These are phyloP conservation scores for Cataglyphis hispanica DNA, from an alignment of 1,140 invertebrate genomes.

Conservation along the genomic window DNA sequence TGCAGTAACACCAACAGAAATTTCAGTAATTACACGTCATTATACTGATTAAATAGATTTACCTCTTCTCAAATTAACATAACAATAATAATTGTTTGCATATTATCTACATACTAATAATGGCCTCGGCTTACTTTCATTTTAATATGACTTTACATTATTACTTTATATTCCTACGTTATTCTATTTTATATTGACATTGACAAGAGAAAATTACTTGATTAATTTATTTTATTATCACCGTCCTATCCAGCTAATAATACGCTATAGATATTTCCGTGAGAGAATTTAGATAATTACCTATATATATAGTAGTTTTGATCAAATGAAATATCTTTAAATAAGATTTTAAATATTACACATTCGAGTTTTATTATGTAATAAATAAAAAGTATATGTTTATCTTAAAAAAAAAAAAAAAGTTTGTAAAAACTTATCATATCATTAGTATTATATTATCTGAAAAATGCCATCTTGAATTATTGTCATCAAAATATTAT, in stretches of 20 bases:
- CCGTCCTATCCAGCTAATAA: neutral
- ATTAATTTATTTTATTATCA: conserved; percentile 24
- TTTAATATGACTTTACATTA: conserved; percentile 21
- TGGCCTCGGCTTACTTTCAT: conserved; percentile 35
- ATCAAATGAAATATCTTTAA: neutral
- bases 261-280: neutral
- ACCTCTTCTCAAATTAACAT: conserved; percentile 52
- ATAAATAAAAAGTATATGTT: neutral
- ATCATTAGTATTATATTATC: neutral
- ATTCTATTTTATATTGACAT: conserved; percentile 26
- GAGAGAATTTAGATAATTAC: conserved; percentile 7
- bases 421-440: neutral
- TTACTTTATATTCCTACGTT: conserved; percentile 18
- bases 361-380: neutral
- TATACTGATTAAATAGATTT: conserved; percentile 49
- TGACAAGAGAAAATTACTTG: conserved; percentile 17
- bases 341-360: neutral
- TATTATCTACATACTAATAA: conserved; percentile 41
- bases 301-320: neutral
- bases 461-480: neutral
- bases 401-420: neutral
- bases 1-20: conserved; percentile 8
- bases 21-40: conserved; percentile 31
- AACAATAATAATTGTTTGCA: conserved; percentile 57
- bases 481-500: neutral